Base-by-base conservation (phyloP, 2,113 vertebrate species). In the Cavia porcellus region DNA sequence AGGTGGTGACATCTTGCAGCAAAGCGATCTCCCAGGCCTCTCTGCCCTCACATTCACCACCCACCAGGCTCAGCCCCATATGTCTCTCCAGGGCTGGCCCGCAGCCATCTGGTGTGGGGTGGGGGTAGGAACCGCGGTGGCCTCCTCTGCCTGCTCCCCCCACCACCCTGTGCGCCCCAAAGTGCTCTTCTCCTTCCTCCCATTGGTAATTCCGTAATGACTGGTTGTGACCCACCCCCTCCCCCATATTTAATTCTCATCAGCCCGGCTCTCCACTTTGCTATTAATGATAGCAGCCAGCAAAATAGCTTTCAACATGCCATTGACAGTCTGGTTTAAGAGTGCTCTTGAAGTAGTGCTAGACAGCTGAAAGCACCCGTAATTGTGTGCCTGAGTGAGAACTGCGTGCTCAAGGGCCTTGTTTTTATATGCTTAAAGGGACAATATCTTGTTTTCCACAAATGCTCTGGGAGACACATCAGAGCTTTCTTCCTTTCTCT, bases 261-360 rank as follows among this genome's bases (percentile, higher is more conserved):
- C 99, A 99, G 99, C 22, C 89, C 38, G 90, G 98, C 98, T 98
- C 99, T 99, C 99, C 98, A 98, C 99, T 99, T 98, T 96, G 99
- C 99, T 99, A 99, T 99, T 99, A 99, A 99, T 98, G 99, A 99
- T 98, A 99, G 99, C 98, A 99, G 99, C 99, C 99, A 97, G 96
- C 98, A 98, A 96, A 99, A 99, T 99, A 99, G 99, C 99, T 99
- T 99, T 99, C 99, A 99, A 98, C 98, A 98, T 98, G 98, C 99
- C 98, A 98, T 99, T 99, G 99, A 99, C 99, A 97, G 98, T 98
- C 98, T 94, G 98, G 98, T 98, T 99, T 99, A 98, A 98, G 99
- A 99, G 99, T 97, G 98, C 98, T 98, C 99, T 99, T 99, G 99
- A 99, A 98, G 98, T 97, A 98, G 99, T 99, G 99, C 99, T 98